Evolutionary conservation across 2,888 invertebrate genomes (phyloP).

Genomic region (Amiota mariae): DNA sequence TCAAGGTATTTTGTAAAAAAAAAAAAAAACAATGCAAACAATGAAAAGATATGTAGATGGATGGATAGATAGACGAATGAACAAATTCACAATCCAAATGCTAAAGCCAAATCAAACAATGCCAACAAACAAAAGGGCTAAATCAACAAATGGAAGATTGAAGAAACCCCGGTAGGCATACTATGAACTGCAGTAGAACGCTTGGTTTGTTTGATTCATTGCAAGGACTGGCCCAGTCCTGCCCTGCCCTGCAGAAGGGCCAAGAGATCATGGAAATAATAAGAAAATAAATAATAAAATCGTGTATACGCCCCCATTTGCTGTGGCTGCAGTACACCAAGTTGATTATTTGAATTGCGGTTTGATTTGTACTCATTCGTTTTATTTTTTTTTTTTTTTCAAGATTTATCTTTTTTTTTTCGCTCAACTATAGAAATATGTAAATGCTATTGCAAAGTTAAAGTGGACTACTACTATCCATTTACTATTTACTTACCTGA

Average conservation of each 20-base stretch:
- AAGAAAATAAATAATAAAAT: not conserved
- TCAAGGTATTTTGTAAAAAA: conserved; percentile 43
- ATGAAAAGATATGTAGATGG: conserved; percentile 29
- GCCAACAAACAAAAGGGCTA: conserved; percentile 31
- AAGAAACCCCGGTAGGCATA: not conserved
- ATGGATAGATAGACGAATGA: not conserved
- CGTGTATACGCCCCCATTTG: conserved; percentile 6
- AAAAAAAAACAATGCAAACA: conserved; percentile 14
- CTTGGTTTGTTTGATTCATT: not conserved
- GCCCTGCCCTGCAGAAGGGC: not conserved
- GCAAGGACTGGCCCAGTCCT: not conserved
- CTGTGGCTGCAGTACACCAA: conserved; percentile 10
- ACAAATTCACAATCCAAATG: conserved; percentile 3
- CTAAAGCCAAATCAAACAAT: conserved; percentile 31
- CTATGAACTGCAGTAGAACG: not conserved
- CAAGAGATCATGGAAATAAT: not conserved
- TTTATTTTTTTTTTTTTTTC: not conserved
- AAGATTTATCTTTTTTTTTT: not conserved
- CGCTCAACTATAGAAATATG: no score
- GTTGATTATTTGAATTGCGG: conserved; percentile 28
- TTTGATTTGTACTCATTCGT: conserved; percentile 10
- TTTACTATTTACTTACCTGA: conserved; percentile 78
- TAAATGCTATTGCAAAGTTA: no score
- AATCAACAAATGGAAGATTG: conserved; percentile 32
- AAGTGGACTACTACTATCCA: not conserved